These are phyloP conservation scores for Hypothenemus hampei DNA, from an alignment of 1,140 invertebrate species.

Conservation along the genomic window DNA sequence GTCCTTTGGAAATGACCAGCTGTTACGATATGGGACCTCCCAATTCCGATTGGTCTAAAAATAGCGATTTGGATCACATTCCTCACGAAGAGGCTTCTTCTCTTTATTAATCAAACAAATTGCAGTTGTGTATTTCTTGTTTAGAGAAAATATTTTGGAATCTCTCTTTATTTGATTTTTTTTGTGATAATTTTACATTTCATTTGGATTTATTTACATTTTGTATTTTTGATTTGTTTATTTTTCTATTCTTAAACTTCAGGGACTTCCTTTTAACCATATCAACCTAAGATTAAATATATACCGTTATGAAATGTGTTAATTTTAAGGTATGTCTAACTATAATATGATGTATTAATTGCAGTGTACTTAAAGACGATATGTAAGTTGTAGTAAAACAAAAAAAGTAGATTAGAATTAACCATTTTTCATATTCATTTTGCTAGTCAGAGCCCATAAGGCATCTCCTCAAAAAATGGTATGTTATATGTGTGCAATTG, in stretches of 20 bases:
- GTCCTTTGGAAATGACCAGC: slow-evolving; percentile 74
- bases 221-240: slow-evolving; percentile 6
- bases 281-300: slow-evolving; percentile 10
- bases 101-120: slow-evolving; percentile 29
- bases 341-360: no score
- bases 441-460: no score
- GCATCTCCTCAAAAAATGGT: no score
- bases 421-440: no score
- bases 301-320: no score
- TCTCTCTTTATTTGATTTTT: slow-evolving; percentile 8
- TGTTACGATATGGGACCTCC: slow-evolving; percentile 84
- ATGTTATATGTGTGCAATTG: no score
- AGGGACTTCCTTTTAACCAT: slow-evolving; percentile 21
- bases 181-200: slow-evolving; percentile 11
- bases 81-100: slow-evolving; percentile 65
- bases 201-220: no score
- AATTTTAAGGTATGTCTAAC: no score
- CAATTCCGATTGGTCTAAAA: slow-evolving; percentile 67
- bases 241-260: slow-evolving; percentile 17
- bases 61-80: slow-evolving; percentile 66
- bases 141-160: not conserved
- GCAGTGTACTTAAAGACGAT: no score
- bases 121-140: not conserved
- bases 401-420: no score
- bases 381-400: no score